Percentiles rank a stretch among this genome's conserved stretches.
Evolutionary conservation across 2,888 invertebrate species (phyloP).

Genomic region (Acronicta psi): DNA sequence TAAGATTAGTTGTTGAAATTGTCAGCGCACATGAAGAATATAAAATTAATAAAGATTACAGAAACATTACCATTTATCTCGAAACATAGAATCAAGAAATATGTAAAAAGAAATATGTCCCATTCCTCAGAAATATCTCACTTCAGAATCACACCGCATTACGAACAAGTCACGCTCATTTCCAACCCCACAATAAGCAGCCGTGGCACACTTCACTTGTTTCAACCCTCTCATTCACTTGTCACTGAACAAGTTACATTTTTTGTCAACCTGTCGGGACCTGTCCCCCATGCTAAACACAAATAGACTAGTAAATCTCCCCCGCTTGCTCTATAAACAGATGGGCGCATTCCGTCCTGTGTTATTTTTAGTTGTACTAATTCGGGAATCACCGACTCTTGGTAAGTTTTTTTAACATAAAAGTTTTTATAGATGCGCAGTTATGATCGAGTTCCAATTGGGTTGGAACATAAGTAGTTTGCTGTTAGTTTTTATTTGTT

Average conservation of each 20-base stretch:
- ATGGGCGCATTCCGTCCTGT: constrained; percentile 79
- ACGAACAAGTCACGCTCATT: constrained; percentile 10
- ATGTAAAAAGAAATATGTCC: neutral
- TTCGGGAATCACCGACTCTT: constrained; percentile 75
- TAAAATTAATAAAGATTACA: no score
- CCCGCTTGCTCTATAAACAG: constrained; percentile 85
- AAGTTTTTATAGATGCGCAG: constrained; percentile 46
- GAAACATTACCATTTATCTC: no score
- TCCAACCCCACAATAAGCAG: constrained; percentile 22
- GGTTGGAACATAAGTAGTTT: constrained; percentile 25
- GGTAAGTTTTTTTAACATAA: constrained; percentile 53
- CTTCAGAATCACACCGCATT: neutral
- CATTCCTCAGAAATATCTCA: constrained; percentile 2
- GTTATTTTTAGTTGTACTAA: constrained; percentile 81
- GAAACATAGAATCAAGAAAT: no score
- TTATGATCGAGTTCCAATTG: constrained; percentile 44
- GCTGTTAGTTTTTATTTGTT: constrained; percentile 24
- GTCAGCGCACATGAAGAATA: no score
- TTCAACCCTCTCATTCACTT: constrained; percentile 55
- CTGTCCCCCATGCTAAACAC: constrained; percentile 66
- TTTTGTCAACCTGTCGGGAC: constrained; percentile 76
- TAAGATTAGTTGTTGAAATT: no score
- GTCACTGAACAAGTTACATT: constrained; percentile 53
- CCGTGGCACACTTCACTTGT: constrained; percentile 52
- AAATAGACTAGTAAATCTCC: constrained; percentile 75